phyloP scores from a whole-genome alignment of 2,113 vertebrate genomes.

The Vombatus ursinus region DNA sequence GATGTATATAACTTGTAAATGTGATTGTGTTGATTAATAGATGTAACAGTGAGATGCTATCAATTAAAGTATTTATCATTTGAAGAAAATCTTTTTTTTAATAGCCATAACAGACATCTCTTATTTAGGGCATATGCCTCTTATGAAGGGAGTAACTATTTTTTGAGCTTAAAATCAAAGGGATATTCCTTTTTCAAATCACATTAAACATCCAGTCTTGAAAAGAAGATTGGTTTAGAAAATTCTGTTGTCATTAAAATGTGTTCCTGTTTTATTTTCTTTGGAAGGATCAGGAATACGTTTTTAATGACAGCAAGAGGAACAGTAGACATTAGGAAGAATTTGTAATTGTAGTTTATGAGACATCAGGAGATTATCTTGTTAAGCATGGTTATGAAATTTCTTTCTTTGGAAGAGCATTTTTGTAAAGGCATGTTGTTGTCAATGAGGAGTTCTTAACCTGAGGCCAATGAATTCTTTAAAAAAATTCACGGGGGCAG shows the following conservation, averaged over 20 bases:
- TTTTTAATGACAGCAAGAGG: too few relatives aligned
- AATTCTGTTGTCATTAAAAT: too few relatives aligned
- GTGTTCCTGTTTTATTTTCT: too few relatives aligned
- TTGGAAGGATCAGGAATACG: too few relatives aligned
- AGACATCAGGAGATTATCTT: slow-evolving; percentile 55
- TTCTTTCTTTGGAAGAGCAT: slow-evolving; percentile 30
- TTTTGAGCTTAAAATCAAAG: neutral
- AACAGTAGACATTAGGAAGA: neutral
- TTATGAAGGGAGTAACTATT: neutral
- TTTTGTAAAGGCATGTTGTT: neutral
- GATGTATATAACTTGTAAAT: neutral
- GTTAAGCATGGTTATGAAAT: slow-evolving; percentile 15
- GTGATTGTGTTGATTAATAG: neutral
- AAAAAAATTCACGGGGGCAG: too few relatives aligned
- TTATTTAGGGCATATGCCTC: neutral
- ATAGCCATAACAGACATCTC: neutral
- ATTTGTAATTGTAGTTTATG: slow-evolving; percentile 35
- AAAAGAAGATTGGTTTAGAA: neutral
- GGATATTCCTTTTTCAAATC: neutral
- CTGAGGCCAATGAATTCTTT: neutral
- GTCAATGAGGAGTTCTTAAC: neutral
- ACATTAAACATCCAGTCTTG: neutral
- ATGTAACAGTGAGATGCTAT: neutral
- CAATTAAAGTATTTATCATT: neutral
- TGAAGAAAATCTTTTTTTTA: neutral